Conservation (phyloP, 2,113 vertebrate genomes). For the Pterocles gutturalis region DNA sequence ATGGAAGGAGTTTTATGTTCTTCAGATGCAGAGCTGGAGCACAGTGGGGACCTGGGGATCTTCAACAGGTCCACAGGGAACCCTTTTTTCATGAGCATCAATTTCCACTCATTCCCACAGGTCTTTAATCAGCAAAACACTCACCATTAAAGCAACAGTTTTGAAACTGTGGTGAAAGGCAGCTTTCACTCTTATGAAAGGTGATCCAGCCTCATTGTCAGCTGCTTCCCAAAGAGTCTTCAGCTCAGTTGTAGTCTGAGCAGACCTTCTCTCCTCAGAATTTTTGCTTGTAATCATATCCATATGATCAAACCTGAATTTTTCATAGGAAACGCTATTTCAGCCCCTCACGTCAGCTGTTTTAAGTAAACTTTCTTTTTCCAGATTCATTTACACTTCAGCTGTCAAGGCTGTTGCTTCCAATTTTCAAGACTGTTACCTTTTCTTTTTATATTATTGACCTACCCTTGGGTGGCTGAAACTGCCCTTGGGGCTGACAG, state of each 20-base stretch:
- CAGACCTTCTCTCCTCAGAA: background rate
- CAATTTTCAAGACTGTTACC: background rate
- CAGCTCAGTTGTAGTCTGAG: background rate
- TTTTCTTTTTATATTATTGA: background rate
- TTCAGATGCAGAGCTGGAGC: background rate
- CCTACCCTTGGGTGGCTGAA: background rate
- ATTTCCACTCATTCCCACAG: background rate
- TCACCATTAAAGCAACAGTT: background rate
- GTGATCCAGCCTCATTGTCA: background rate
- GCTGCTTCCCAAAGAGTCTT: background rate
- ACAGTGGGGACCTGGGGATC: background rate
- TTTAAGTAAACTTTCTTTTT: background rate
- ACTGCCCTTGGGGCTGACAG: background rate
- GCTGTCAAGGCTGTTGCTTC: background rate
- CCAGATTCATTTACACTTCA: background rate
- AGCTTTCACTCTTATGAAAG: background rate
- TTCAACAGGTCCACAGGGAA: background rate
- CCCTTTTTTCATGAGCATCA: background rate
- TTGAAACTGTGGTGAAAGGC: background rate
- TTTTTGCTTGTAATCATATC: background rate
- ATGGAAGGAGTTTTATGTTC: background rate
- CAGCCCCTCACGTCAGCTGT: background rate
- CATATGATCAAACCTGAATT: background rate
- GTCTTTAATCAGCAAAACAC: constrained; percentile 22
- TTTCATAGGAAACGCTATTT: background rate